Evolutionary conservation across 2,113 vertebrate genomes (phyloP), one percentile per base, ranked within the genome.

Genomic region (Atractosteus spatula): DNA sequence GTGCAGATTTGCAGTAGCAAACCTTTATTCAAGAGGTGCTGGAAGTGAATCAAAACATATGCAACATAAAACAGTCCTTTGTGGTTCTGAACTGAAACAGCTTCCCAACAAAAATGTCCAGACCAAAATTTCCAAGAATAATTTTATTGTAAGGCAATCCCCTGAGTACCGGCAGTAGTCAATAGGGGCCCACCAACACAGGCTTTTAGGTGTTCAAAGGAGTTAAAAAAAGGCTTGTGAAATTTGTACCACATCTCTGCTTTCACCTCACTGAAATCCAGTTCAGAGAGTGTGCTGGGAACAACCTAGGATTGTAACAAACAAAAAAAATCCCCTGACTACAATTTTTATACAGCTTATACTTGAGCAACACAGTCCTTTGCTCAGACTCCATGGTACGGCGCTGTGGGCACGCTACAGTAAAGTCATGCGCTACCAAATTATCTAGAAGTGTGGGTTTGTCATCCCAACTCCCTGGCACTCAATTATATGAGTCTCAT

Each of bases 391-490:
- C 29, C 29, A 59, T 13, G 57, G 14, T 13, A 59, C 13, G 5
- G n/a, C 5, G 57, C 57, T 59, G 12, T 59, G 57, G 11, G 57
- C 57, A 59, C 5, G 13, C 14, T 16, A 59, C 5, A 59, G 57
- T 59, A 59, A 51, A 2, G 57, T 59, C 54, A 8, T 7, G 10
- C 14, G 12, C 4, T 16, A 64, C 66, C 45, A 41, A 69, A 14
- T 0, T 3, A 5, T 8, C 86, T 93, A 88, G 45, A 96, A 71
- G 59, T 88, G 80, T 69, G 90, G 71, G 77, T 97, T 96, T 74
- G 80, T 81, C 76, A 87, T 77, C 29, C 95, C 97, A 29, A 92
- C 89, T 76, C 97, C 97, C 79, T 95, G 92, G 86, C 97, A 99
- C 77, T 99, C 96, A 69, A 99, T 95, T 79, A 98, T 87, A 71